Evolutionary conservation across 2,888 invertebrate genomes (phyloP), one percentile per base, ranked within the genome.

Genomic region (Drosophila testacea): DNA sequence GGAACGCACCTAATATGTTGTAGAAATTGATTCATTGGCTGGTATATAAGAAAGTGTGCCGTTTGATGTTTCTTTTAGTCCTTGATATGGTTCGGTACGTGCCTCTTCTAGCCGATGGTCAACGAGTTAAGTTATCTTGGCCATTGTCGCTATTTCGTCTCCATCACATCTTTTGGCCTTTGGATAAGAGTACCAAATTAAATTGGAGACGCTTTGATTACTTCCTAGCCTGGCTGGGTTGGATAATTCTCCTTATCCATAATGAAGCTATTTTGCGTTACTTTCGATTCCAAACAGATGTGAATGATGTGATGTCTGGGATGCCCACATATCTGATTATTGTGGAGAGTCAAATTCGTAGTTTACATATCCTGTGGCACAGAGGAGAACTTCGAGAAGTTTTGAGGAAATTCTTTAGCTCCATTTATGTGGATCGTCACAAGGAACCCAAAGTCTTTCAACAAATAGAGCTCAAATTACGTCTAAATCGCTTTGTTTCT

Each of bases 111-210:
- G 13, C 75, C 7, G 78, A 83, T 56, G 90, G 90, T 4, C 61
- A 81, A 42, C 38, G 32, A 5, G 83, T 78, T 4, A 75, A 83
- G 10, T 66, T 91, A 4, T 64, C 84, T 16, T 90, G 83, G 87
- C 79, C 84, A 2, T 7, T 91, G 47, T 48, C 44, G 0, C 4
- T 85, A 0, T 86, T 71, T 60, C 89, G 90, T 4, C 57, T 56
- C 13, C 89, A 89, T 61, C 75, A 73, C 22, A 69, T 91, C 10
- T 86, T 79, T 48, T 91, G 91, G 90, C 91, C 90, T 1, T 52
- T 91, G 57, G 90, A 86, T 41, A 70, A 78, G 10, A 67, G 62
- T 5, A 74, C 67, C 5, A 70, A 52, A 3, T 4, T 60, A 7
- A 16, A 6, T 4, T 69, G 76, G 63, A 44, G 47, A 2, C 39